Evolutionary conservation across 1,140 invertebrate genomes (phyloP).

Genomic region (Macrobrachium rosenbergii): DNA sequence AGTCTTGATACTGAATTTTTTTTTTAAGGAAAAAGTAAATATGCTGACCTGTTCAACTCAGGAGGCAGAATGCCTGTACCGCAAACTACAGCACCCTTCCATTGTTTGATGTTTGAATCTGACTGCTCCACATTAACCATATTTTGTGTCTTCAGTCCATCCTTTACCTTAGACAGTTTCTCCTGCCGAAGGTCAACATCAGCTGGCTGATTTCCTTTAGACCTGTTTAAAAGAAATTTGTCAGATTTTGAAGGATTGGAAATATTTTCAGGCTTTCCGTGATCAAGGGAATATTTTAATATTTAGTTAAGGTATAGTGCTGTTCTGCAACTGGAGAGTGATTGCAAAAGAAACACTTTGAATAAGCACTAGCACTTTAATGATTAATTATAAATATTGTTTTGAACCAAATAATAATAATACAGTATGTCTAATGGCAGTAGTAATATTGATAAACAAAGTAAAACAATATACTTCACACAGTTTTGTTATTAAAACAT

Average conservation of each 20-base stretch:
- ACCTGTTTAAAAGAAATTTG: neutral
- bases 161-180: constrained; percentile 72
- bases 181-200: constrained; percentile 66
- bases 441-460: no score
- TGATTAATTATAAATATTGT: no score
- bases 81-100: constrained; percentile 65
- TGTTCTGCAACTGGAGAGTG: no score
- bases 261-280: no score
- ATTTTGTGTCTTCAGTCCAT: constrained; percentile 67
- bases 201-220: neutral
- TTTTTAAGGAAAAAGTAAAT: neutral
- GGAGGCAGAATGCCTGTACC: constrained; percentile 25
- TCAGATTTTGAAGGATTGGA: neutral
- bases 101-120: constrained; percentile 65
- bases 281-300: no score
- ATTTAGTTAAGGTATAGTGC: no score
- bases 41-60: neutral
- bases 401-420: no score
- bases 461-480: no score
- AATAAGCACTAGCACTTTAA: no score
- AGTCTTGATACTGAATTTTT: neutral
- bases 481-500: no score
- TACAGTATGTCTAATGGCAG: no score
- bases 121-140: constrained; percentile 67
- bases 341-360: no score